Conservation (phyloP, 2,797 vertebrate genomes). For the Distichodus sexfasciatus region DNA sequence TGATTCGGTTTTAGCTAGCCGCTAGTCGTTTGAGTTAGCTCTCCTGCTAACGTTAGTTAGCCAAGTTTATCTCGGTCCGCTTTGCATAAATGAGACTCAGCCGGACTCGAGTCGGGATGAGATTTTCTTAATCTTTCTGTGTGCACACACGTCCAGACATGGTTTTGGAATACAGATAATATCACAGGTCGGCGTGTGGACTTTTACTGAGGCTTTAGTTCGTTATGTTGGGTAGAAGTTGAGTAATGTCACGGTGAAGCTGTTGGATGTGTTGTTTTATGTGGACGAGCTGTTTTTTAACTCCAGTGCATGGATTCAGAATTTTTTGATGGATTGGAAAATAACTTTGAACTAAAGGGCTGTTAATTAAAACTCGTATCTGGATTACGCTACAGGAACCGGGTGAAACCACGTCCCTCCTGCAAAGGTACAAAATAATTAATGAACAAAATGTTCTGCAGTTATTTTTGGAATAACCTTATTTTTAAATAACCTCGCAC, state of each 20-base stretch:
- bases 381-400: constrained; percentile 46
- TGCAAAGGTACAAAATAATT: constrained; percentile 61
- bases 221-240: too few relatives aligned
- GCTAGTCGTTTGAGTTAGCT: too few relatives aligned
- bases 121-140: not conserved
- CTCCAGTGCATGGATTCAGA: constrained; percentile 11
- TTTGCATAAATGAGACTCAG: too few relatives aligned
- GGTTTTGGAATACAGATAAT: not conserved
- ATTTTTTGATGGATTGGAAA: constrained; percentile 19
- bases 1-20: constrained; percentile 38
- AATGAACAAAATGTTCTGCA: not conserved
- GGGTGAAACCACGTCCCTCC: constrained; percentile 33
- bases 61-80: not conserved
- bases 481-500: not conserved
- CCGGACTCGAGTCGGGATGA: not conserved
- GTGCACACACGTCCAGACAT: not conserved
- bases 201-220: not conserved
- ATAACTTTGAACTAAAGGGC: too few relatives aligned
- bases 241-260: too few relatives aligned
- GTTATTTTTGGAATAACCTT: not conserved
- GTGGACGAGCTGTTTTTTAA: not conserved
- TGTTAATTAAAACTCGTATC: too few relatives aligned
- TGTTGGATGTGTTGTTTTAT: not conserved
- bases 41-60: constrained; percentile 16
- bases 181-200: not conserved